phyloP scores from a whole-genome alignment of 2,797 vertebrate species.

The Clarias platycephalus region DNA sequence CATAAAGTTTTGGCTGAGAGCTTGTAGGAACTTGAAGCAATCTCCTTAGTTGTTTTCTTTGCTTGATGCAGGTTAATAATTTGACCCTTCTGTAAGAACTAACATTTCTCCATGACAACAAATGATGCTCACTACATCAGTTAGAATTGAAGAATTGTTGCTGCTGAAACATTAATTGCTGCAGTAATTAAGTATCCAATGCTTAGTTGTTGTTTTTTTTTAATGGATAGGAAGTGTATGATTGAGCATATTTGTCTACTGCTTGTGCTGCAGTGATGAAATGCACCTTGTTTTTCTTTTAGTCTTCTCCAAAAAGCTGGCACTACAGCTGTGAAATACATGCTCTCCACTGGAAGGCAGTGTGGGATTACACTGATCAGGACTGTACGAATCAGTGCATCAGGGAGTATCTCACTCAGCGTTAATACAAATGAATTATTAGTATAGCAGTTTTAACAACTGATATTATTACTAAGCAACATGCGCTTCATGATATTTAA shows the following conservation, averaged over 20 bases:
- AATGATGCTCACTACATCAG: too few relatives aligned
- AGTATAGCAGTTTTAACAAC: background rate
- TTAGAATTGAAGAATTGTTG: too few relatives aligned
- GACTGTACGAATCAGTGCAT: background rate
- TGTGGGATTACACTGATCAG: background rate
- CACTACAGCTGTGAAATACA: background rate
- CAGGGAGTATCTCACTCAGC: background rate
- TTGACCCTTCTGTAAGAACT: too few relatives aligned
- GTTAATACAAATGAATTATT: background rate
- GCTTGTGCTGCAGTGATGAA: background rate
- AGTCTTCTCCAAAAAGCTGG: background rate
- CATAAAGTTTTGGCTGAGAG: too few relatives aligned
- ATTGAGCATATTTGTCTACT: background rate
- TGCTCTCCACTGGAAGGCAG: conserved; percentile 33
- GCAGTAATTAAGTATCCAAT: too few relatives aligned
- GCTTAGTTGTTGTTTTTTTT: too few relatives aligned
- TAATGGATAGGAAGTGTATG: too few relatives aligned
- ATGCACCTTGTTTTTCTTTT: background rate
- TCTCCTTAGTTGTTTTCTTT: too few relatives aligned
- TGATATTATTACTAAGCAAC: background rate
- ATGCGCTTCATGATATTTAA: background rate
- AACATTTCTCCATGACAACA: too few relatives aligned
- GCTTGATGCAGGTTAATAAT: too few relatives aligned
- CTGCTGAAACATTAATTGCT: too few relatives aligned
- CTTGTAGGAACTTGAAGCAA: too few relatives aligned